These are phyloP conservation scores for Tachina grossa DNA, from an alignment of 2,888 invertebrate genomes.

Conservation along the genomic window DNA sequence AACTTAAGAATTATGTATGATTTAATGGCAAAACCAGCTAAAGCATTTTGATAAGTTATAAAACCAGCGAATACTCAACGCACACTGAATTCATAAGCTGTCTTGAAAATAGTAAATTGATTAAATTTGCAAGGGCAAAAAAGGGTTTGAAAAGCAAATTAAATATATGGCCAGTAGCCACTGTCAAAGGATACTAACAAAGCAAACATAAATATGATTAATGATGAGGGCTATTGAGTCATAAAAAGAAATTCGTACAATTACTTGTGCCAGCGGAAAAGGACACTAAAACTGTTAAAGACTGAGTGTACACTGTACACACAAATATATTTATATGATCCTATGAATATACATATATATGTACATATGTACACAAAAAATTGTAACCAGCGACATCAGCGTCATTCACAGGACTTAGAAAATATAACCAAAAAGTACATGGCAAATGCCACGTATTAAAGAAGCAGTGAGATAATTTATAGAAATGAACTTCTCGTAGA, in stretches of 20 bases:
- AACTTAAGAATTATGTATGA: background rate
- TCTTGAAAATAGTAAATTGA: conserved; percentile 36
- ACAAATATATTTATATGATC: background rate
- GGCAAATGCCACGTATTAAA: background rate
- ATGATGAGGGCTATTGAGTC: conserved; percentile 47
- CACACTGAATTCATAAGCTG: background rate
- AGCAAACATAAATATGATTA: conserved; percentile 61
- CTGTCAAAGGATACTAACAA: background rate
- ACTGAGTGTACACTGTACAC: background rate
- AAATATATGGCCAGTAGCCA: background rate
- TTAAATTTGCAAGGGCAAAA: conserved; percentile 22
- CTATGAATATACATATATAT: conserved; percentile 19
- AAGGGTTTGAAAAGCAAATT: conserved; percentile 7
- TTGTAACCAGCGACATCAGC: conserved; percentile 28
- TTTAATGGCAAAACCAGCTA: background rate
- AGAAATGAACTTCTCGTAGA: background rate
- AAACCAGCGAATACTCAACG: conserved; percentile 43
- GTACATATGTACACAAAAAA: conserved; percentile 10
- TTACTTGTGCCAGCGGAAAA: background rate
- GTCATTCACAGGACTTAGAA: conserved; percentile 15
- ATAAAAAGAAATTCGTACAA: conserved; percentile 24
- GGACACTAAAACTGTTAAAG: too few relatives aligned
- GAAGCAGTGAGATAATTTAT: background rate
- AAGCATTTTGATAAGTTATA: background rate
- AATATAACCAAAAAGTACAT: background rate